phyloP scores from a whole-genome alignment of 2,888 invertebrate species.

The Scelioninae gen. 1 region DNA sequence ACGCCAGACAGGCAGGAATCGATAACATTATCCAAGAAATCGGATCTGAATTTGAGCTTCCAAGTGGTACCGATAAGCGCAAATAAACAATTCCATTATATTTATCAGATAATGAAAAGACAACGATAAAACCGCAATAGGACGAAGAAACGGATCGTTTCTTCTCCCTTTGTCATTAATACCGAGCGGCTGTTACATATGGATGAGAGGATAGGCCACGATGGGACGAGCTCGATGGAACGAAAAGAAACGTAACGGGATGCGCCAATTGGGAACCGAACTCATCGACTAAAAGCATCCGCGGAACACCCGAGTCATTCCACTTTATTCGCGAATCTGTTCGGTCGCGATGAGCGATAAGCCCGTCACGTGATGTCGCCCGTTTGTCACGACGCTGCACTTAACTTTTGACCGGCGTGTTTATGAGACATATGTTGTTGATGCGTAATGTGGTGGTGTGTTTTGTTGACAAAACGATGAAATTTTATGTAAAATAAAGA shows the following conservation, averaged over 20 bases:
- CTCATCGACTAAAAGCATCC: conserved; percentile 85
- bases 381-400: no score
- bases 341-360: conserved; percentile 56
- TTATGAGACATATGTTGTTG: no score
- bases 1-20: conserved; percentile 54
- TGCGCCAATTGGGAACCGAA: conserved; percentile 80
- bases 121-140: conserved; percentile 79
- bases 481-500: no score
- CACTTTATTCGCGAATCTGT: conserved; percentile 76
- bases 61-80: conserved; percentile 62
- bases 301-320: conserved; percentile 80
- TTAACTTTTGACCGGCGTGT: no score
- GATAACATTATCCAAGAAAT: conserved; percentile 59
- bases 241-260: conserved; percentile 80
- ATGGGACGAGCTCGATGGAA: conserved; percentile 71
- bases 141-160: no score
- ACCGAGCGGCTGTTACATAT: conserved; percentile 84
- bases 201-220: conserved; percentile 82
- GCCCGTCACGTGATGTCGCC: conserved; percentile 19
- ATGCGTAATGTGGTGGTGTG: no score
- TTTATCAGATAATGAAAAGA: conserved; percentile 82
- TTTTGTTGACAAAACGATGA: no score
- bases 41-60: background rate
- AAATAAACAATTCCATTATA: conserved; percentile 81
- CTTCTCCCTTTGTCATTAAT: conserved; percentile 83